Percentiles rank a stretch among this genome's conserved stretches.
phyloP scores from a whole-genome alignment of 2,888 invertebrate species.

The Taenaris catops region DNA sequence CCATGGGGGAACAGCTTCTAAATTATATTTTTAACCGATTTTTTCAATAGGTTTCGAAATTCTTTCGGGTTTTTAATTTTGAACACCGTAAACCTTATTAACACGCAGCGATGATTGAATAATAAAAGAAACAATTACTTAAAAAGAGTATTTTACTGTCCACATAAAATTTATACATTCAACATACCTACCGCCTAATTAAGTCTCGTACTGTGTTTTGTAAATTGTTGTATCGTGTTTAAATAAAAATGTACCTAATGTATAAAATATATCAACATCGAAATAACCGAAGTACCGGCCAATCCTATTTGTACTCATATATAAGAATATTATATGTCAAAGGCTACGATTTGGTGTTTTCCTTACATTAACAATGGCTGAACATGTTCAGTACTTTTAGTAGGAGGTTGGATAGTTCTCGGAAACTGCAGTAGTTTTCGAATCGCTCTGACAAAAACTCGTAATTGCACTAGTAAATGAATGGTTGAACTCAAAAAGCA shows the following conservation, averaged over 20 bases:
- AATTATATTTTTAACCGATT: too few species aligned
- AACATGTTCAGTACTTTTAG: too few species aligned
- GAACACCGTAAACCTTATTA: background rate
- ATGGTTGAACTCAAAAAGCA: too few species aligned
- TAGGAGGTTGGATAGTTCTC: too few species aligned
- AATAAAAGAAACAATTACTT: conserved; percentile 5
- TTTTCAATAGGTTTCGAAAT: too few species aligned
- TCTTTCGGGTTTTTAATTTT: too few species aligned
- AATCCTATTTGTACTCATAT: conserved; percentile 25
- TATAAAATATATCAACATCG: conserved; percentile 29
- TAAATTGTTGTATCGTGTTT: conserved; percentile 7
- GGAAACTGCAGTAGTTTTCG: too few species aligned
- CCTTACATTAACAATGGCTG: conserved; percentile 58
- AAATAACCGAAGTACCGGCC: conserved; percentile 20
- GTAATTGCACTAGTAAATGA: too few species aligned
- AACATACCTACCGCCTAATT: conserved; percentile 11
- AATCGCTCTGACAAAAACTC: too few species aligned
- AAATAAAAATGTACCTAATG: conserved; percentile 17
- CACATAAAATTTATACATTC: conserved; percentile 4
- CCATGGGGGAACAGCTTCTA: too few species aligned
- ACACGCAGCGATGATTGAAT: background rate
- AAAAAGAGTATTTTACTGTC: conserved; percentile 5
- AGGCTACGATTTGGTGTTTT: conserved; percentile 72
- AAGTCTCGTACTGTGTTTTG: conserved; percentile 6
- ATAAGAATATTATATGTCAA: conserved; percentile 27